A percentile compares a stretch with the other conserved stretches of the same genome.
Evolutionary conservation across 2,888 invertebrate species (phyloP).

Genomic region (Rhagophthalmus giganteus): DNA sequence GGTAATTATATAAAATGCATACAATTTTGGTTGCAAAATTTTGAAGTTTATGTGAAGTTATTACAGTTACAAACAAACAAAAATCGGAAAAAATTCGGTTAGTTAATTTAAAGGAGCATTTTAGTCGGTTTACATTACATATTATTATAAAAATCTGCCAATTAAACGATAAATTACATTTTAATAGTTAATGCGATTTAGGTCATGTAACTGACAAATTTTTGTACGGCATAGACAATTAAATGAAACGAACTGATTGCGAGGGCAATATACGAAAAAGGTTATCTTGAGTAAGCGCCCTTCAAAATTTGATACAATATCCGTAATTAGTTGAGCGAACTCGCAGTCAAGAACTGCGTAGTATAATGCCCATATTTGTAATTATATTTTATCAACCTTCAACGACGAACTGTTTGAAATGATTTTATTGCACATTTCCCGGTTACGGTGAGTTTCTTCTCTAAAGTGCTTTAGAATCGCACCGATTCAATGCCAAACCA

Average conservation of each 20-base stretch:
- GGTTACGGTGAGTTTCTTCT: conserved; percentile 17
- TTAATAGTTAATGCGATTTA: too few relatives aligned
- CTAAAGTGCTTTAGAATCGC: conserved; percentile 14
- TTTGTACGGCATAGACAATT: neutral
- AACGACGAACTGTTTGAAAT: conserved; percentile 9
- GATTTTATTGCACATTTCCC: conserved; percentile 25
- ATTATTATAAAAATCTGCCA: too few relatives aligned
- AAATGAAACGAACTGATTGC: neutral
- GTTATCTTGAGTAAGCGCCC: conserved; percentile 21
- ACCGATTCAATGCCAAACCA: conserved; percentile 9
- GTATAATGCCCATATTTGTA: conserved; percentile 2
- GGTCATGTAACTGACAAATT: neutral
- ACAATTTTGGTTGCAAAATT: too few relatives aligned
- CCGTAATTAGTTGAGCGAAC: conserved; percentile 8
- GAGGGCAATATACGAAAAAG: neutral
- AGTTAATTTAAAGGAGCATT: too few relatives aligned
- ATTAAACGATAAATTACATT: too few relatives aligned
- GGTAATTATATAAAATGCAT: too few relatives aligned
- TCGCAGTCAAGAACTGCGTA: conserved; percentile 1
- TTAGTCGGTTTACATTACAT: too few relatives aligned
- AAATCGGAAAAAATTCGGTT: too few relatives aligned
- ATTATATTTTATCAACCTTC: conserved; percentile 14
- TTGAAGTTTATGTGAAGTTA: too few relatives aligned
- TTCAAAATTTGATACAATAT: conserved; percentile 13
- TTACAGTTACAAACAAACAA: too few relatives aligned